These are phyloP conservation scores for Sylvia atricapilla DNA, from an alignment of 2,113 vertebrate species.

Conservation along the genomic window DNA sequence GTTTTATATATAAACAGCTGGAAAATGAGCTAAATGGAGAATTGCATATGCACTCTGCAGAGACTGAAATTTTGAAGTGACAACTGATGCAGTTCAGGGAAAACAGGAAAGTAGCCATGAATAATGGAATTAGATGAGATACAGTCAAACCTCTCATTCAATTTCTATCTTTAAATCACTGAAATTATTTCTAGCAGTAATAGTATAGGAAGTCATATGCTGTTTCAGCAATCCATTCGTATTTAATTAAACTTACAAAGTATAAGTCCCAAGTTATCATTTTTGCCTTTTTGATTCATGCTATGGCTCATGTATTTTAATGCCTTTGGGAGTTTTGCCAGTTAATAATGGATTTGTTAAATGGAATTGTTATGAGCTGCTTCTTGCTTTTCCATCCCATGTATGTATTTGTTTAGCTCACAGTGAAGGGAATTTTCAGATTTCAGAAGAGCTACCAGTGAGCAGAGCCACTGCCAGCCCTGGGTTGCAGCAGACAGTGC, in stretches of 20 bases:
- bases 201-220: background rate
- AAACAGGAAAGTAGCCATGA: background rate
- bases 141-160: background rate
- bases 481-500: background rate
- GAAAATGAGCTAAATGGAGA: background rate
- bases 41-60: background rate
- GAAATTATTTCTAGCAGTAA: background rate
- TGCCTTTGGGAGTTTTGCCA: background rate
- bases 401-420: background rate
- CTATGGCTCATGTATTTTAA: background rate
- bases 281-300: conserved; percentile 27
- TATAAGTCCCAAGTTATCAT: conserved; percentile 3
- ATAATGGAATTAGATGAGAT: background rate
- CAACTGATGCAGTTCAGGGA: background rate
- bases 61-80: background rate
- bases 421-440: background rate
- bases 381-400: background rate
- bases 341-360: conserved; percentile 2
- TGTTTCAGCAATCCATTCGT: background rate
- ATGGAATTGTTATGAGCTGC: background rate
- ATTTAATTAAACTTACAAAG: conserved; percentile 36
- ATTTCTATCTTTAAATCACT: conserved; percentile 9
- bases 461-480: background rate
- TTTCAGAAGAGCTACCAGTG: background rate
- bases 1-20: conserved; percentile 17